Percentiles rank a stretch among this genome's conserved stretches.
phyloP scores from a whole-genome alignment of 2,113 vertebrate species.

The Xyliphius kryptos region DNA sequence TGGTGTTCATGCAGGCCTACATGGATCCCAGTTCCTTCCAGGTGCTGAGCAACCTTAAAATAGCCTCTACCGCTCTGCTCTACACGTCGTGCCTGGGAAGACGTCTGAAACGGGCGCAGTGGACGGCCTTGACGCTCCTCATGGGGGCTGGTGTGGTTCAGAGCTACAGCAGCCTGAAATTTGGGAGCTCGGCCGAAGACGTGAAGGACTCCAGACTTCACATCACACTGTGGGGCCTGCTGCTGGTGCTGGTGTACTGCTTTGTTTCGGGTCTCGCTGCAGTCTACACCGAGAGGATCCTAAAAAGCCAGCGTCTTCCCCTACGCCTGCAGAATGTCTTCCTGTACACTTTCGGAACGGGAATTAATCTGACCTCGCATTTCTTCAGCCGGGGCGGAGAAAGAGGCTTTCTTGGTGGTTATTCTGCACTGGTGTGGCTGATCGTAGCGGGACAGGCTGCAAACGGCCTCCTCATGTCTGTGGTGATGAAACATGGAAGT shows the following conservation, averaged over 20 bases:
- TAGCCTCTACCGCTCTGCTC: constrained; percentile 78
- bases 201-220: constrained; percentile 51
- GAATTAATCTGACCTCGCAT: constrained; percentile 67
- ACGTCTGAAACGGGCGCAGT: constrained; percentile 63
- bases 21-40: constrained; percentile 96
- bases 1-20: constrained; percentile 84
- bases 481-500: constrained; percentile 89
- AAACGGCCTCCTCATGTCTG: constrained; percentile 87
- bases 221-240: constrained; percentile 70
- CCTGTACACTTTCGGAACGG: constrained; percentile 82
- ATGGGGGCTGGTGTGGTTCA: constrained; percentile 71
- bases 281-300: constrained; percentile 79
- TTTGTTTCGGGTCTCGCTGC: constrained; percentile 80
- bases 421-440: constrained; percentile 68
- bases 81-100: constrained; percentile 76
- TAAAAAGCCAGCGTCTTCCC: constrained; percentile 80
- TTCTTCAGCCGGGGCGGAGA: constrained; percentile 49
- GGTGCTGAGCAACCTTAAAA: constrained; percentile 88
- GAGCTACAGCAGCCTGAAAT: constrained; percentile 71
- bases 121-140: constrained; percentile 74
- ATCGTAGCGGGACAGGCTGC: constrained; percentile 79
- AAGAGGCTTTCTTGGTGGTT: constrained; percentile 73
- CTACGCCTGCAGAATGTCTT: constrained; percentile 87
- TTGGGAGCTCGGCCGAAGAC: not conserved
- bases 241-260: constrained; percentile 75